Evolutionary conservation across 2,113 vertebrate genomes (phyloP).

Genomic region (Festucalex cinctus): DNA sequence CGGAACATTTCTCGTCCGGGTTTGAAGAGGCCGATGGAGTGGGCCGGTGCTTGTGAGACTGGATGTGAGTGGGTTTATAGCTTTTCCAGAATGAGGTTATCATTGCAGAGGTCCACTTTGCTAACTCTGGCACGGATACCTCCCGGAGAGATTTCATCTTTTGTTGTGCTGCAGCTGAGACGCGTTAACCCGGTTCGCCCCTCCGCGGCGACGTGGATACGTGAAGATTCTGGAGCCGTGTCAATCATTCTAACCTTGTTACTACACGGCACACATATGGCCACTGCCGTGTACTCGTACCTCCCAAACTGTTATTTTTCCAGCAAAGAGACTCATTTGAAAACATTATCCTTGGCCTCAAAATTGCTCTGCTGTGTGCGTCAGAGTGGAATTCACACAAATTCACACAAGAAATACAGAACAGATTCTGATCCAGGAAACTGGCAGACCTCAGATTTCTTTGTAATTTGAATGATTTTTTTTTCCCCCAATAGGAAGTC

Average conservation of each 20-base stretch:
- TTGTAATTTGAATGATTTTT: background rate
- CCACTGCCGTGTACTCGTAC: background rate
- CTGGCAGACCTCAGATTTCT: background rate
- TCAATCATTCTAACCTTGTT: background rate
- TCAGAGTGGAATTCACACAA: slow-evolving; percentile 1
- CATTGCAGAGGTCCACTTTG: slow-evolving; percentile 59
- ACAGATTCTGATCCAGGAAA: background rate
- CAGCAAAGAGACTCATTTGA: background rate
- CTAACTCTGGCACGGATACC: slow-evolving; percentile 67
- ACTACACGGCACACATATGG: background rate
- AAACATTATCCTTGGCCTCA: slow-evolving; percentile 2
- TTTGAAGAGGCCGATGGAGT: slow-evolving; percentile 49
- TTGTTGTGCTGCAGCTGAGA: slow-evolving; percentile 61
- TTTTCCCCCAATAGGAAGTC: background rate
- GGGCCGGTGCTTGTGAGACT: slow-evolving; percentile 48
- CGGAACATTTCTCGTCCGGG: slow-evolving; percentile 42
- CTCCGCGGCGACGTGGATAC: slow-evolving; percentile 23
- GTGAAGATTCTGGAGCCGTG: slow-evolving; percentile 7
- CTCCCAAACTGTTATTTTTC: slow-evolving; percentile 5
- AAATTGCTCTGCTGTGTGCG: background rate
- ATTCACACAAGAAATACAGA: background rate
- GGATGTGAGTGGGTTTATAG: slow-evolving; percentile 51
- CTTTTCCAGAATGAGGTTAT: slow-evolving; percentile 66
- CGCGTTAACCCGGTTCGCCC: slow-evolving; percentile 53
- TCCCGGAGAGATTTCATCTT: slow-evolving; percentile 66